Evolutionary conservation across 2,113 vertebrate genomes (phyloP), one percentile per base, ranked within the genome.

Genomic region (Noctilio leporinus): DNA sequence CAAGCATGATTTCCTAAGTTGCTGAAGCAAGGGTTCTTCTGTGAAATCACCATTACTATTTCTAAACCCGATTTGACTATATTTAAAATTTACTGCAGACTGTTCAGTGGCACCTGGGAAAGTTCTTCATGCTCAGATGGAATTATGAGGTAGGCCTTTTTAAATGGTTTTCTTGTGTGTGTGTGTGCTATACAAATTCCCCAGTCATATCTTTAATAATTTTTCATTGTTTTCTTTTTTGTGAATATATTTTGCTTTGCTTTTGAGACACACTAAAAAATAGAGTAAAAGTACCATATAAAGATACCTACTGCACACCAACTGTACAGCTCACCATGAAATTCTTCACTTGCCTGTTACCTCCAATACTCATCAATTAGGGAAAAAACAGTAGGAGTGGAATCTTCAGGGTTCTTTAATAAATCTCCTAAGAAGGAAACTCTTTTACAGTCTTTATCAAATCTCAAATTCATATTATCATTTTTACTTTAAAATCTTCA

Each of bases 1-100:
- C 92, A 97, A 96, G 92, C 80, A 82, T 94, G 95, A 97, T 97
- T 97, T 97, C 95, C 96, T 91, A 96, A 97, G 94, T 95, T 96
- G 96, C 93, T 97, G 95, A 97, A 93, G 95, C 93, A 96, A 93
- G 82, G 2, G 55, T 95, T 97, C 94, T 95, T 97, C 81, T 96
- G 62, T 93, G 92, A 95, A 97, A 93, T 94, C 43, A 64, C 92
- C 94, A 85, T 96, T 96, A 97, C 89, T 92, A 90, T 93, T 90
- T 97, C 92, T 92, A 96, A 97, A 94, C 77, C n/a, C 10, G 85
- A 95, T 95, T 96, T 96, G 95, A 90, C 92, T 93, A 85, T 93
- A 96, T 96, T 95, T 95, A 64, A 97, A 95, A 95, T 85, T 96
- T 96, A 93, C 84, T 96, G 92, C 35, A 65, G 72, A 92, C 62